Evolutionary conservation across 2,797 vertebrate species (phyloP).

Genomic region (Anas bernieri): DNA sequence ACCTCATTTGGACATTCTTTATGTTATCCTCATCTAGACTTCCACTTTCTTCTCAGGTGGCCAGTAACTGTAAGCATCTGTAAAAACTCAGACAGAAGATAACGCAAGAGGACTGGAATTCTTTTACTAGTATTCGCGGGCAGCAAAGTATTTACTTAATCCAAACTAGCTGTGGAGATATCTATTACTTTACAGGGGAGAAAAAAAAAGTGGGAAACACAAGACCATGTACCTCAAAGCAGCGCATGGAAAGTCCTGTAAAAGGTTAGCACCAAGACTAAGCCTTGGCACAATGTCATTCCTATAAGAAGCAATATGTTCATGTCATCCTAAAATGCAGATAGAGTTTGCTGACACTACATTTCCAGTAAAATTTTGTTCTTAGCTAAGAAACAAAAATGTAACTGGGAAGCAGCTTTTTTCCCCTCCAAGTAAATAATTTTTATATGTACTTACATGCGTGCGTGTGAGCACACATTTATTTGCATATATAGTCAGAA

Average conservation of each 20-base stretch:
- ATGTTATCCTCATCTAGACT: neutral
- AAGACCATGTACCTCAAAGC: neutral
- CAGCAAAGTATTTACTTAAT: neutral
- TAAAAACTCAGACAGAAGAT: neutral
- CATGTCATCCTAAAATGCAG: neutral
- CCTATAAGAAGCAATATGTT: neutral
- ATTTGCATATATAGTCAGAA: neutral
- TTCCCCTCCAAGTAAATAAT: neutral
- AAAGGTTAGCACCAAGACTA: neutral
- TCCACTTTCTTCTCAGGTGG: neutral
- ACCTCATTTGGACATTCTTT: neutral
- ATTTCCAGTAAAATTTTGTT: neutral
- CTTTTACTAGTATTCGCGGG: neutral
- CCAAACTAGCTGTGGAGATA: neutral
- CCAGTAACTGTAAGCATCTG: neutral
- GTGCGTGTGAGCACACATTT: accelerated
- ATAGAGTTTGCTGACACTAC: neutral
- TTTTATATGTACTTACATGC: neutral
- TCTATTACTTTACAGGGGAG: neutral
- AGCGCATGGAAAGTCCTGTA: neutral
- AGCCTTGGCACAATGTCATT: neutral
- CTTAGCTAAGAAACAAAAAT: neutral
- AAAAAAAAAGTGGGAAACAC: accelerated
- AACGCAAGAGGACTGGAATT: neutral
- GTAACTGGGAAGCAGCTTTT: neutral